Evolutionary conservation across 2,113 vertebrate species (phyloP).

Genomic region (Hippocampus zosterae): DNA sequence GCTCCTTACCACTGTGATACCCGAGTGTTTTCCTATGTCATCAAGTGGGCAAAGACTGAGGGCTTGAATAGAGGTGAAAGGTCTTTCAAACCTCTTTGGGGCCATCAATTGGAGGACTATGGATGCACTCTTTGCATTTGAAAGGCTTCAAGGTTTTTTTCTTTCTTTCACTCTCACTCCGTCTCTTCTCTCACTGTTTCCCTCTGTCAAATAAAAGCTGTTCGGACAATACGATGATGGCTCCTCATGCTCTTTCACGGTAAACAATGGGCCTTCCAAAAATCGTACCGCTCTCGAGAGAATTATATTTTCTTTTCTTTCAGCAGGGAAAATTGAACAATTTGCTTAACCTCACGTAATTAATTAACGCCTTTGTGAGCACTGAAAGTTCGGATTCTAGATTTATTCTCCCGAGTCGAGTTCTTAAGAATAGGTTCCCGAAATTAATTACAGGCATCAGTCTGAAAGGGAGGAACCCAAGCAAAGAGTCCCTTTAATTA

Average conservation of each 20-base stretch:
- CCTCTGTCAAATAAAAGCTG: slow-evolving; percentile 82
- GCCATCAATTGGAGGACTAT: slow-evolving; percentile 84
- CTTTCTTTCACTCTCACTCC: slow-evolving; percentile 58
- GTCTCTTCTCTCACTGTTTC: slow-evolving; percentile 65
- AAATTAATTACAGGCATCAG: slow-evolving; percentile 67
- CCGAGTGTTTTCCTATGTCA: slow-evolving; percentile 82
- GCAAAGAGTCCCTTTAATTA: slow-evolving; percentile 71
- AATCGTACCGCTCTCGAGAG: slow-evolving; percentile 78
- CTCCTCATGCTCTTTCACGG: slow-evolving; percentile 86
- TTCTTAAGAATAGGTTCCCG: slow-evolving; percentile 52
- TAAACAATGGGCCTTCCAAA: slow-evolving; percentile 81
- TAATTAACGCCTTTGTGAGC: slow-evolving; percentile 52
- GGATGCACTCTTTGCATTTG: slow-evolving; percentile 86
- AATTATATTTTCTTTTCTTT: slow-evolving; percentile 80
- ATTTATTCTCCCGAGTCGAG: slow-evolving; percentile 58
- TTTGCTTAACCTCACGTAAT: slow-evolving; percentile 70
- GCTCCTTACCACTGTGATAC: slow-evolving; percentile 83
- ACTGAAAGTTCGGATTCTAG: slow-evolving; percentile 23
- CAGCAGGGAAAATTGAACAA: slow-evolving; percentile 67
- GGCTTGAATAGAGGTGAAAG: slow-evolving; percentile 85
- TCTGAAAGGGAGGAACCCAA: slow-evolving; percentile 52
- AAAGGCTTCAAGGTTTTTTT: slow-evolving; percentile 83
- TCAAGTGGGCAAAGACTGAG: slow-evolving; percentile 80
- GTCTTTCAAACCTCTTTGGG: slow-evolving; percentile 89
- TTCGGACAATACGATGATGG: slow-evolving; percentile 78